phyloP scores from a whole-genome alignment of 2,797 vertebrate genomes.

The Halcyon smyrnensis region DNA sequence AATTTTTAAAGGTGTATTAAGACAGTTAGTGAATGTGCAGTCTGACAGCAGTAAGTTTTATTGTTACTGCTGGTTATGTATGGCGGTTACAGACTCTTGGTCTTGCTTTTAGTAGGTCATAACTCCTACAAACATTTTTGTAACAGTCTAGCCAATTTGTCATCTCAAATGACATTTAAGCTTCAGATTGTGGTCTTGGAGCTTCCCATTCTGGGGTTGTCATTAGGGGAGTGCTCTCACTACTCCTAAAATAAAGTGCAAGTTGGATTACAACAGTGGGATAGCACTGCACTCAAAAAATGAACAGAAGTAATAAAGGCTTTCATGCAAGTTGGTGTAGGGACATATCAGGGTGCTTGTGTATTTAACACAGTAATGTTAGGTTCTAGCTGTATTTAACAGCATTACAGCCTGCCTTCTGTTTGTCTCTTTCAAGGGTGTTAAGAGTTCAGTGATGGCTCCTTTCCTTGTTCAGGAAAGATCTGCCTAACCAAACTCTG shows the following conservation, averaged over 20 bases:
- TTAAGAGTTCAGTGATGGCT: not conserved
- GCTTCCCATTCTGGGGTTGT: not conserved
- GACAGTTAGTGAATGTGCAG: not conserved
- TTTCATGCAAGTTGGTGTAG: not conserved
- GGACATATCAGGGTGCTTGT: not conserved
- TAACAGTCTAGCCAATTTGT: not conserved
- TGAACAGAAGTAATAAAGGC: not conserved
- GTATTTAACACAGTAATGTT: not conserved
- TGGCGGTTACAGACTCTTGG: not conserved
- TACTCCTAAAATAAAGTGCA: rapidly evolving
- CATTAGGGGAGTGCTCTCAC: not conserved
- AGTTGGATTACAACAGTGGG: not conserved
- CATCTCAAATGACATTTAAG: not conserved
- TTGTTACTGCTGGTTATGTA: not conserved
- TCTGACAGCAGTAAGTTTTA: not conserved
- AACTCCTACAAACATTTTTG: not conserved
- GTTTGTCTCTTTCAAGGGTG: not conserved
- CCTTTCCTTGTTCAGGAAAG: not conserved
- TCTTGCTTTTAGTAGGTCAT: not conserved
- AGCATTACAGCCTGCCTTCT: not conserved
- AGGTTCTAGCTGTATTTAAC: not conserved
- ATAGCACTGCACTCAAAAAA: not conserved
- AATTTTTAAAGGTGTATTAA: not conserved
- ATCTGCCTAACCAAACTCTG: not conserved
- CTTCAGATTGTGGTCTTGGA: not conserved